Evolutionary conservation across 2,797 vertebrate genomes (phyloP), one percentile per base, ranked within the genome.

Genomic region (Muraenolepis orangiensis): DNA sequence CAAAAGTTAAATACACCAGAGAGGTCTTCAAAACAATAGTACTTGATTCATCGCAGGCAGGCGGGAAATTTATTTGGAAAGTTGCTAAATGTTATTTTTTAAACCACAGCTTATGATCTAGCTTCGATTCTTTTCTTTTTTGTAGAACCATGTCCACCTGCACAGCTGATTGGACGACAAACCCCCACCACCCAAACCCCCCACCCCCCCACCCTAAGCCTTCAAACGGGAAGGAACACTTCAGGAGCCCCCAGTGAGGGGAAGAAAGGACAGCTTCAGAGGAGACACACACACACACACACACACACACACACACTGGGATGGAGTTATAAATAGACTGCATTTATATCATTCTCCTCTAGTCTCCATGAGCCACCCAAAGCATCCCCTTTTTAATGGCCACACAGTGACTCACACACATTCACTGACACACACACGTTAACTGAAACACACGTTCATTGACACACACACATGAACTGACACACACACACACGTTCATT

Each of bases 321-420:
- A 51, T 51, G 18, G 42, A 23, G 6, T 57, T 57, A n/a, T 57
- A 57, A 57, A 57, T 57, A 57, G 51, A 26, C 57, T 61, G 23
- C 2, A 61, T 26, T 23, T 12, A 61, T 61, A 12, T 23, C 57
- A 7, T 23, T 61, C 23, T 61, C 7, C 16, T n/a, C 18, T n/a
- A 57, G 46, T 23, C 57, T 61, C 57, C 23, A 61, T 61, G 10
- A 61, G n/a, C n/a, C 57, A 26, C 23, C 26, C 2, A 12, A 61
- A 61, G n/a, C 57, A 26, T 12, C 57, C 57, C n/a, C 8, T 61
- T 61, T 61, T 2, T 10, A 11, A 61, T 11, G 7, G n/a, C n/a
- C 71, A 36, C 31, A 46, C 70, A 46, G n/a, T 40, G 34, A 69
- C 29, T 18, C 26, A 31, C 67, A 69, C 26, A 69, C 67, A 69